Percentiles rank a stretch among this genome's conserved stretches.
Conservation (phyloP, 2,888 invertebrate genomes). For the Cataglyphis rosenhaueri region DNA sequence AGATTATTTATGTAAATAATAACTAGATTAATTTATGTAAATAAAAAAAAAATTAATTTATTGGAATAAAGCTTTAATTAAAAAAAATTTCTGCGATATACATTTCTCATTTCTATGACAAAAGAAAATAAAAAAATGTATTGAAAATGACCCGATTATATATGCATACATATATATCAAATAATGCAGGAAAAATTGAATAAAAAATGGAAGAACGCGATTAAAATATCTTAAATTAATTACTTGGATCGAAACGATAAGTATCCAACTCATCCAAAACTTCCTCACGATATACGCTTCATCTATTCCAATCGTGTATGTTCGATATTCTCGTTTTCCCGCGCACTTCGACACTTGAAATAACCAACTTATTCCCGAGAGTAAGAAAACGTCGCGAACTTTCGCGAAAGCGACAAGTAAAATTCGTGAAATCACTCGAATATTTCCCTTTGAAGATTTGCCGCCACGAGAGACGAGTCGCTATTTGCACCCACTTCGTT, state of each 20-base stretch:
- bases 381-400: neutral
- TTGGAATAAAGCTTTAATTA: neutral
- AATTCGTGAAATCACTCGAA: neutral
- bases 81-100: neutral
- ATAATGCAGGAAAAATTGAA: neutral
- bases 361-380: neutral
- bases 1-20: neutral
- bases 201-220: neutral
- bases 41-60: neutral
- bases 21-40: neutral
- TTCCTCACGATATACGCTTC: neutral
- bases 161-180: neutral
- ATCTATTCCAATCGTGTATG: too few species aligned
- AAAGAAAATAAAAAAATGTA: neutral
- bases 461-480: conserved; percentile 29
- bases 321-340: neutral
- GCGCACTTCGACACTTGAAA: neutral
- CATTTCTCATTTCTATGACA: neutral
- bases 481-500: neutral
- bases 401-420: neutral
- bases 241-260: neutral
- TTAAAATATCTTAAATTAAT: neutral
- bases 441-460: conserved; percentile 29
- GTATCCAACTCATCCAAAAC: neutral
- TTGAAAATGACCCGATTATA: neutral